phyloP scores from a whole-genome alignment of 2,113 vertebrate genomes.

The Dromas ardeola region DNA sequence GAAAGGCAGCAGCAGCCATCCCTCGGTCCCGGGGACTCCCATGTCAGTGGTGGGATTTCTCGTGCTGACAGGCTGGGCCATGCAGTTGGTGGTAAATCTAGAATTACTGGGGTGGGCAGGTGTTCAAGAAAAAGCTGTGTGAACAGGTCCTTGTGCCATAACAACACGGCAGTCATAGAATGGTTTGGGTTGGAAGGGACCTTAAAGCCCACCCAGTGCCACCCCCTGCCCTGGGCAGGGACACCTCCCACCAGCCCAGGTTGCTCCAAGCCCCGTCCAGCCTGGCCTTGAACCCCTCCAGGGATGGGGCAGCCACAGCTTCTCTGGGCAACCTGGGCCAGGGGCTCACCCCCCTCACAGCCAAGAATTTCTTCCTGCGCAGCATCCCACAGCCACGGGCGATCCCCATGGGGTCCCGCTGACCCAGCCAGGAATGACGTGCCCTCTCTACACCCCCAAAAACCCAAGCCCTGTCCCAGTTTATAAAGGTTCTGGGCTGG shows the following conservation, averaged over 20 bases:
- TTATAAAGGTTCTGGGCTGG: neutral
- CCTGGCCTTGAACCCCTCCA: neutral
- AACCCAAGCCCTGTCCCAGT: neutral
- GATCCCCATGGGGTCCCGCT: fast-evolving
- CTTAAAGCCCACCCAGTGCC: neutral
- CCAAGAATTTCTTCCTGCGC: neutral
- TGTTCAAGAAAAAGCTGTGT: neutral
- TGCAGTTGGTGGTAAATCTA: neutral
- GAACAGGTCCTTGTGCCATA: fast-evolving
- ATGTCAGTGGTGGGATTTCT: fast-evolving
- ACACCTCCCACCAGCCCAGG: neutral
- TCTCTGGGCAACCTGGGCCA: neutral
- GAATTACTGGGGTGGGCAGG: neutral
- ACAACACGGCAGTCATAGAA: neutral
- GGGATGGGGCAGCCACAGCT: neutral
- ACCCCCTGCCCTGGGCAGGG: neutral
- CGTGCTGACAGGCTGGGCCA: neutral
- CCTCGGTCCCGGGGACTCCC: fast-evolving
- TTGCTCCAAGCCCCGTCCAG: neutral
- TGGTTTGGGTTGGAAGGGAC: neutral
- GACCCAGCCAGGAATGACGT: neutral
- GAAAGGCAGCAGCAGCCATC: fast-evolving
- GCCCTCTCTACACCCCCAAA: neutral
- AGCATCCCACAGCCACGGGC: neutral
- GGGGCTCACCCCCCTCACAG: neutral